Conservation (phyloP, 2,797 vertebrate genomes). For the Neomorphus geoffroyi region DNA sequence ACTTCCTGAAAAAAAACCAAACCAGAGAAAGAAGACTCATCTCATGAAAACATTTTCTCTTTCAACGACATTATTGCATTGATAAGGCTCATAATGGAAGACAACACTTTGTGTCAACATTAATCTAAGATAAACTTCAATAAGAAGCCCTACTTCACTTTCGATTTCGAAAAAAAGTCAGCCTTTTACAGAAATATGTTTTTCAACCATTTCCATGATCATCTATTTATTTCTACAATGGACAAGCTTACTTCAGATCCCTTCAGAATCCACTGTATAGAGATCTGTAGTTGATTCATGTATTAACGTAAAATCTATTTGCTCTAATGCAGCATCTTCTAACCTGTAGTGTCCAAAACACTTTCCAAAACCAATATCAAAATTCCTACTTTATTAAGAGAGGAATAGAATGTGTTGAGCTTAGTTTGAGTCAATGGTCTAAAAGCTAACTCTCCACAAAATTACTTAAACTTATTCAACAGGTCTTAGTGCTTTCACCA, state of each 20-base stretch:
- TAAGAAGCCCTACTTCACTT: background rate
- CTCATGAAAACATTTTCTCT: background rate
- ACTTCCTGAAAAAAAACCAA: background rate
- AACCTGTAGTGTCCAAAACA: background rate
- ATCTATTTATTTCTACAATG: background rate
- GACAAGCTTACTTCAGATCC: background rate
- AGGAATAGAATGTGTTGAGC: background rate
- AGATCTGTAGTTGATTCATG: background rate
- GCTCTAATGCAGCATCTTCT: background rate
- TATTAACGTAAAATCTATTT: background rate
- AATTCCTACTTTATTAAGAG: background rate
- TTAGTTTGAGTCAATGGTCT: background rate
- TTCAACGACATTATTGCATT: background rate
- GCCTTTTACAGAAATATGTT: background rate
- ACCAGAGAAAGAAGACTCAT: background rate
- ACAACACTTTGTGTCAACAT: conserved; percentile 65
- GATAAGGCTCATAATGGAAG: background rate
- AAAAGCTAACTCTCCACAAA: background rate
- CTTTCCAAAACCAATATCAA: background rate
- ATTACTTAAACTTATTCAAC: background rate
- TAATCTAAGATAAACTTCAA: conserved; percentile 38
- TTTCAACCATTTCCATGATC: background rate
- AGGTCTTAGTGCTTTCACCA: background rate
- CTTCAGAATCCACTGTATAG: background rate
- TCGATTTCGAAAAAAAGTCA: background rate